Evolutionary conservation across 2,797 vertebrate species (phyloP).

Genomic region (Aplochiton taeniatus): DNA sequence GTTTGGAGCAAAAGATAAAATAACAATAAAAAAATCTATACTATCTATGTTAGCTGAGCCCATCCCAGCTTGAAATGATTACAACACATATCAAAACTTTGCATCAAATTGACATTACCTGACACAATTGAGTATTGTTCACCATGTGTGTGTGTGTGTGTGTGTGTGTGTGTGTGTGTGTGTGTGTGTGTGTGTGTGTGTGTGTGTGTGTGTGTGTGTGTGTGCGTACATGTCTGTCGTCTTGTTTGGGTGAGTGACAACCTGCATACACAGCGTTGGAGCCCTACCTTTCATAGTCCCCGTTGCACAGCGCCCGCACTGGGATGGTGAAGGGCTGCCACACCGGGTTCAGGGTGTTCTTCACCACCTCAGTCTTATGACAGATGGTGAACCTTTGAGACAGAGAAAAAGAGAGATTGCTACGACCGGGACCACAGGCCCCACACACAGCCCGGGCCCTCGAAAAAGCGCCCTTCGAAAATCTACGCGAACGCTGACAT

Average conservation of each 20-base stretch:
- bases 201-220: conserved; percentile 2
- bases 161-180: conserved; percentile 9
- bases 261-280: background rate
- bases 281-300: conserved; percentile 88
- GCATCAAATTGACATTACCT: conserved; percentile 25
- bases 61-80: conserved; percentile 29
- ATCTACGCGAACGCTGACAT: no score
- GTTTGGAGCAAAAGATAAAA: conserved; percentile 46
- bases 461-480: no score
- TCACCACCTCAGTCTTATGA: conserved; percentile 93
- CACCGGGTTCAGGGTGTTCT: conserved; percentile 88
- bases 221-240: background rate
- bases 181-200: background rate
- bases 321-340: conserved; percentile 93
- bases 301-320: conserved; percentile 90
- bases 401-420: background rate
- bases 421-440: no score
- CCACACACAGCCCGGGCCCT: no score
- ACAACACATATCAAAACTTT: conserved; percentile 27
- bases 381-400: conserved; percentile 90
- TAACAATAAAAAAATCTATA: conserved; percentile 50
- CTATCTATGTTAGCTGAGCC: conserved; percentile 36
- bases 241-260: background rate
- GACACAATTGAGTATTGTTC: conserved; percentile 11
- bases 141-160: background rate